phyloP scores from a whole-genome alignment of 2,888 invertebrate species.

The Creontiades dilutus region DNA sequence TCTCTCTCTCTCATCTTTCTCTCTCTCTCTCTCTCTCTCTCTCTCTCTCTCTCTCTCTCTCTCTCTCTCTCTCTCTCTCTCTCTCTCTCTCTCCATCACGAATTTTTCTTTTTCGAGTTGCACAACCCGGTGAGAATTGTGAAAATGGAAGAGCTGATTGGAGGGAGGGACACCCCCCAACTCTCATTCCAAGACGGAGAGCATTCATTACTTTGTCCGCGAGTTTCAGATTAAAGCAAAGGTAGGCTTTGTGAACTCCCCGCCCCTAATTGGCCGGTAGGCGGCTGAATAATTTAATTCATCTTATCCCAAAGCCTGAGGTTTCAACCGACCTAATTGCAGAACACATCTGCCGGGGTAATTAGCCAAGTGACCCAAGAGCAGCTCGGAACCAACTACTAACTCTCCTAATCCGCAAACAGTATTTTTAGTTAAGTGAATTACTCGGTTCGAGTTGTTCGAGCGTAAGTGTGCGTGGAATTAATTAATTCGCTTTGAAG shows the following conservation, averaged over 20 bases:
- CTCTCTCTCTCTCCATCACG: too few species aligned
- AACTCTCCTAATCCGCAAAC: conserved; percentile 63
- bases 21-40: too few species aligned
- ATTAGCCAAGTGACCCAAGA: conserved; percentile 68
- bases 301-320: conserved; percentile 63
- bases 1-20: too few species aligned
- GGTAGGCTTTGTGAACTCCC: conserved; percentile 64
- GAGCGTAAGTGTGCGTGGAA: conserved; percentile 55
- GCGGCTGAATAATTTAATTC: conserved; percentile 70
- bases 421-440: conserved; percentile 69
- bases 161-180: conserved; percentile 4
- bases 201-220: conserved; percentile 52
- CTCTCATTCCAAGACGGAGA: conserved; percentile 45
- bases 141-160: conserved; percentile 6
- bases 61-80: too few species aligned
- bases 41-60: too few species aligned
- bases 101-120: too few species aligned
- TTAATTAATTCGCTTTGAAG: conserved; percentile 70
- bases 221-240: conserved; percentile 59
- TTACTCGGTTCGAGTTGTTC: conserved; percentile 64
- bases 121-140: too few species aligned
- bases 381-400: neutral
- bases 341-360: conserved; percentile 62
- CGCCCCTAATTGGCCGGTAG: conserved; percentile 61
- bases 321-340: conserved; percentile 62